Evolutionary conservation across 2,888 invertebrate genomes (phyloP).

Genomic region (Ophioninae sp.): DNA sequence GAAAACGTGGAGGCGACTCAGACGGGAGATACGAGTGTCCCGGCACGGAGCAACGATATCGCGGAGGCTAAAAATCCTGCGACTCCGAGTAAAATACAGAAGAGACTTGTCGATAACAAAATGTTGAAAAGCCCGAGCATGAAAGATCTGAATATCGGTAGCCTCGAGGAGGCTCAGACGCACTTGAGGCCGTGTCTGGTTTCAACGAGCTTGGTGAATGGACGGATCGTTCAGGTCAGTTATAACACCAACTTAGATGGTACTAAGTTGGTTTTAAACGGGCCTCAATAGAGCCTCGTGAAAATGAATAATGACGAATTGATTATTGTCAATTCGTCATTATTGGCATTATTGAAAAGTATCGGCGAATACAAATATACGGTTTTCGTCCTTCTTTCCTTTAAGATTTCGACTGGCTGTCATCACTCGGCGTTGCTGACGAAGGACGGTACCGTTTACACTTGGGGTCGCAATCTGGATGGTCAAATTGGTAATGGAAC

Average conservation of each 20-base stretch:
- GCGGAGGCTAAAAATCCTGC: conserved; percentile 19
- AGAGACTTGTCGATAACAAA: conserved; percentile 51
- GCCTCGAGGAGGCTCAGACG: conserved; percentile 73
- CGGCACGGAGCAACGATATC: conserved; percentile 54
- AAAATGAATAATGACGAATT: not conserved
- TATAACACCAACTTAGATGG: no score
- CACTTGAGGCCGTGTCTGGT: conserved; percentile 85
- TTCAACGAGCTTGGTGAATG: conserved; percentile 85
- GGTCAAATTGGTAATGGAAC: conserved; percentile 92
- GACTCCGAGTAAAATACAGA: conserved; percentile 53
- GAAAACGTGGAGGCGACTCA: conserved; percentile 11
- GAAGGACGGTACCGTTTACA: conserved; percentile 87
- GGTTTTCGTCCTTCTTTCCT: conserved; percentile 40
- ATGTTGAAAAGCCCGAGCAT: conserved; percentile 62
- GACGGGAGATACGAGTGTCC: conserved; percentile 24
- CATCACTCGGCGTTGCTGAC: conserved; percentile 91
- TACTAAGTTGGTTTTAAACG: no score
- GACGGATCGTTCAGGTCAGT: conserved; percentile 85
- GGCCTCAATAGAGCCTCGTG: not conserved
- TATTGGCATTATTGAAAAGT: not conserved
- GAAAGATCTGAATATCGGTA: conserved; percentile 64
- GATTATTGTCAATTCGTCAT: not conserved
- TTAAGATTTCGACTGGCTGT: conserved; percentile 86
- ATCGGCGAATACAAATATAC: not conserved
- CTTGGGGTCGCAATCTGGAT: conserved; percentile 95